phyloP scores from a whole-genome alignment of 1,140 invertebrate species.

The Tetragnatha versicolor region DNA sequence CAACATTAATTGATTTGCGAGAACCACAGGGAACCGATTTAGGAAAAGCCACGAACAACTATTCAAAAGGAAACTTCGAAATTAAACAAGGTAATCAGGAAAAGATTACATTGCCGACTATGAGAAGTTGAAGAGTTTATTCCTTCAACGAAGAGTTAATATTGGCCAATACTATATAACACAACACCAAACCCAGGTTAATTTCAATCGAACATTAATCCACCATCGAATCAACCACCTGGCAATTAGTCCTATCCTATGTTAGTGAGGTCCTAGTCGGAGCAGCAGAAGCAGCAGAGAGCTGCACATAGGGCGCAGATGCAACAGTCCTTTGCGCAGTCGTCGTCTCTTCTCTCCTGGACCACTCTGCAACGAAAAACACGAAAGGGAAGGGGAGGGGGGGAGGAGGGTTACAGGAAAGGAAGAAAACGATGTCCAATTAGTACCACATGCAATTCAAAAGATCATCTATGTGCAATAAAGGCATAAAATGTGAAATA shows the following conservation, averaged over 20 bases:
- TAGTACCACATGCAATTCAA: background rate
- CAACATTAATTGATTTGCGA: too few species aligned
- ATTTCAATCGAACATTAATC: background rate
- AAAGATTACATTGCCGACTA: too few species aligned
- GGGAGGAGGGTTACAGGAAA: background rate
- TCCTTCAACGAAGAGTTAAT: too few species aligned
- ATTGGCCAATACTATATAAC: background rate
- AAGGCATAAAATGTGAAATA: too few species aligned
- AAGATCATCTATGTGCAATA: too few species aligned
- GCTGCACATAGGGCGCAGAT: constrained; percentile 24
- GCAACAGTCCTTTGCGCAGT: constrained; percentile 31
- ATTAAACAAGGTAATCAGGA: too few species aligned
- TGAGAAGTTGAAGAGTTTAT: too few species aligned
- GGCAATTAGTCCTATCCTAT: background rate
- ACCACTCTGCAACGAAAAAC: constrained; percentile 39
- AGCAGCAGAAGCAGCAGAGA: constrained; percentile 23
- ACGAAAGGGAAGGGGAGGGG: background rate
- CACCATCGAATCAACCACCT: background rate
- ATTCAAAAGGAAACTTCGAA: too few species aligned
- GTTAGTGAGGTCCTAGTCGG: background rate
- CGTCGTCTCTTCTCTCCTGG: constrained; percentile 5
- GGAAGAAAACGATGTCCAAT: background rate
- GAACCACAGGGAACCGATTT: too few species aligned
- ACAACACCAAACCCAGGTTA: background rate
- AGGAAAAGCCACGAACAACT: too few species aligned